phyloP scores from a whole-genome alignment of 2,113 vertebrate species.

The Peromyscus polionotus region DNA sequence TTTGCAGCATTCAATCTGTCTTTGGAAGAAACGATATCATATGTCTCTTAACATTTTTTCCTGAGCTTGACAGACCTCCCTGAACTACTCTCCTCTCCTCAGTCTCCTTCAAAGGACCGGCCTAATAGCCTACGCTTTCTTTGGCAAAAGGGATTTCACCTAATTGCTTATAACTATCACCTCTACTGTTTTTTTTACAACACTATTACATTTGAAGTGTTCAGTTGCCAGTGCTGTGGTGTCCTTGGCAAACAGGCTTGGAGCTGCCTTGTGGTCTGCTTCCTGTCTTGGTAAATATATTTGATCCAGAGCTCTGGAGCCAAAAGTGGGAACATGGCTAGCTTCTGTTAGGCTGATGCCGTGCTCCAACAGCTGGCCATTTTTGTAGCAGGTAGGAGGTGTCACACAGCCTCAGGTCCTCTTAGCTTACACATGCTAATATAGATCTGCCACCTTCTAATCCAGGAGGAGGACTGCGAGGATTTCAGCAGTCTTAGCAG shows the following conservation, averaged over 20 bases:
- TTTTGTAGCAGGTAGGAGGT: rapidly evolving
- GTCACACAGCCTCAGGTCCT: neutral
- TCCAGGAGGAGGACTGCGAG: rapidly evolving
- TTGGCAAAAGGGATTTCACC: neutral
- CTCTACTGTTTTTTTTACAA: neutral
- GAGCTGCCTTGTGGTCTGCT: neutral
- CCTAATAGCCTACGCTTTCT: neutral
- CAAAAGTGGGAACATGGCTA: too few relatives aligned
- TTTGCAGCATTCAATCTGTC: neutral
- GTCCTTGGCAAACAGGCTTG: neutral
- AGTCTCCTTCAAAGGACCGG: neutral
- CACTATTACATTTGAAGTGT: neutral
- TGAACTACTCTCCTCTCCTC: neutral
- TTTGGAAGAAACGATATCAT: neutral
- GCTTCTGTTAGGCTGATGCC: neutral
- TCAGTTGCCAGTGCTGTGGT: neutral
- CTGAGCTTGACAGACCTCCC: neutral
- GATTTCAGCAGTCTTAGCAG: rapidly evolving
- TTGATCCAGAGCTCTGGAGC: neutral
- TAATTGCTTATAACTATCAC: neutral
- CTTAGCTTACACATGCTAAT: too few relatives aligned
- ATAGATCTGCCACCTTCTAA: neutral
- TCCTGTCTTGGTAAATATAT: neutral
- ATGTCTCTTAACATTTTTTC: neutral
- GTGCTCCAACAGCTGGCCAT: neutral